Base-by-base conservation (phyloP, 2,113 vertebrate species). In the Nycticebus coucang region DNA sequence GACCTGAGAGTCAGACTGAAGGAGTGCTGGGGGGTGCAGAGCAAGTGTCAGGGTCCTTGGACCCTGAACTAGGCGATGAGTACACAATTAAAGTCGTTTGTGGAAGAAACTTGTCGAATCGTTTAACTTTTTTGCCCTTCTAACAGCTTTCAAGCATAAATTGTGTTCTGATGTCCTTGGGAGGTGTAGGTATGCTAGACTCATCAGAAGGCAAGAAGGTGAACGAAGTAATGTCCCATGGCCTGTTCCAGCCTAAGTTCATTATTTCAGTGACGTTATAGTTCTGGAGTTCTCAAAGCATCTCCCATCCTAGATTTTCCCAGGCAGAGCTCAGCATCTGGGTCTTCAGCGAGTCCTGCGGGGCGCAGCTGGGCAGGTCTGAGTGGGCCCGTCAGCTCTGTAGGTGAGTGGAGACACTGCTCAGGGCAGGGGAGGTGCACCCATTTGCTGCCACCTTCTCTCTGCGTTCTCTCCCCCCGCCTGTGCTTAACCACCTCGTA, bases 1-100 rank as follows among this genome's bases (percentile, higher is more conserved):
- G 41, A 24, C 24, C 69, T 22, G 82, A 15, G 53, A 45, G 28
- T 57, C 57, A 66, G 45, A 26, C 9, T 19, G 33, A 18, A 33
- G 87, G 84, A 86, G 87, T 0, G 2, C 19, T 72, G 9, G 35
- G 60, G 17, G 24, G 1, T 83, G 64, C 26, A 57, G 35, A 94
- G 66, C 9, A 69, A 79, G 35, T 4, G 4, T 71, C 17, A 24
- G n/a, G 12, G 14, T 59, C 92, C 55, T 41, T 35, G 22, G 41
- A 79, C 80, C 41, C 87, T 83, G 26, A 87, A 89, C 75, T 85
- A n/a, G 79, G 41, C 85, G 60, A 85, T 26, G 7, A 81, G 7
- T 55, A 33, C 55, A 85, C 37, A 93, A 77, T 89, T 94, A 89
- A 87, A 95, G 62, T 74, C 68, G 55, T 37, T 94, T 69, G 15